A percentile compares a stretch with the other conserved stretches of the same genome.
Evolutionary conservation across 2,113 vertebrate species (phyloP).

Genomic region (Oophaga pumilio): DNA sequence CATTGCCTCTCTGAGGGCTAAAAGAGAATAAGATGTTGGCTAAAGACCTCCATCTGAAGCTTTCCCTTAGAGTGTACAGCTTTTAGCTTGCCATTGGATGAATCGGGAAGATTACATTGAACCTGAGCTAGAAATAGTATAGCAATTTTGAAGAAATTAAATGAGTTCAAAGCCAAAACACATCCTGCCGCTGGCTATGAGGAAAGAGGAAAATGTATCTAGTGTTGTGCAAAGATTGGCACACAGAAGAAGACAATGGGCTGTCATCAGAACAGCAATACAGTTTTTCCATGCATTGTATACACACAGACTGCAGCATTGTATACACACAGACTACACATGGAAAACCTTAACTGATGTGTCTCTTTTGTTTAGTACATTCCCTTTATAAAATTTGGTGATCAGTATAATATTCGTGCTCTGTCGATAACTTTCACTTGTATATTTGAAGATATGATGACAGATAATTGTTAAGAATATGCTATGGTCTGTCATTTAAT

Average conservation of each 20-base stretch:
- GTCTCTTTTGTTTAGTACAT: not conserved
- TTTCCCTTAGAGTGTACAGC: conserved; percentile 51
- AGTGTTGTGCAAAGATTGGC: conserved; percentile 44
- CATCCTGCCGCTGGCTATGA: conserved; percentile 50
- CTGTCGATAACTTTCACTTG: not conserved
- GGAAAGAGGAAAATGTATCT: conserved; percentile 44
- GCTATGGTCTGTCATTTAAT: conserved; percentile 1
- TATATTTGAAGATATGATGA: not conserved
- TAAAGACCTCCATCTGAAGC: conserved; percentile 47
- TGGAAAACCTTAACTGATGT: not conserved
- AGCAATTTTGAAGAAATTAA: conserved; percentile 57
- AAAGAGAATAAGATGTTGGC: conserved; percentile 52
- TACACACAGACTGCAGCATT: not conserved
- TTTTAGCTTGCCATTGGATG: conserved; percentile 55
- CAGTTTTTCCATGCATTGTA: conserved; percentile 7
- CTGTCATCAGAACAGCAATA: conserved; percentile 45
- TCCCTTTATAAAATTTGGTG: not conserved
- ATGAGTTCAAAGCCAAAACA: conserved; percentile 57
- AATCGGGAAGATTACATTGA: conserved; percentile 51
- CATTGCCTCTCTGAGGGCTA: conserved; percentile 19
- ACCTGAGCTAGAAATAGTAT: conserved; percentile 52
- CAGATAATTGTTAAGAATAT: not conserved
- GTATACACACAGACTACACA: not conserved
- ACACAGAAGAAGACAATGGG: conserved; percentile 44
- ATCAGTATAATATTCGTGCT: not conserved